phyloP scores from a whole-genome alignment of 2,113 vertebrate species.

The Stictonetta naevosa region DNA sequence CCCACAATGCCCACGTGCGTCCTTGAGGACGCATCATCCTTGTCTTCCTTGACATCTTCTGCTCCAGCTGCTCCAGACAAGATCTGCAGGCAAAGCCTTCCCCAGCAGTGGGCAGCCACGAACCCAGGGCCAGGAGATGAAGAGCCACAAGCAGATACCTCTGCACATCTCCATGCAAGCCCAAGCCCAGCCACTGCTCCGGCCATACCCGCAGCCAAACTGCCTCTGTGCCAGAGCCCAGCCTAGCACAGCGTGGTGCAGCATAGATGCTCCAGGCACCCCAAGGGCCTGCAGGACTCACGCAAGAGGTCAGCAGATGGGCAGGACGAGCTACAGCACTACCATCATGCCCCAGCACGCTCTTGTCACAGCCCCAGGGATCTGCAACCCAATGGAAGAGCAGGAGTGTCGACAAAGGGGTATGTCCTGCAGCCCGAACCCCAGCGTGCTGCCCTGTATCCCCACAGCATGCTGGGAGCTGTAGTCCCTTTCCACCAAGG shows the following conservation, averaged over 20 bases:
- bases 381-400: background rate
- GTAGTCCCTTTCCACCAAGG: background rate
- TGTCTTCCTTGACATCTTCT: too few relatives aligned
- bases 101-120: background rate
- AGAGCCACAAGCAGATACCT: rapidly evolving
- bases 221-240: rapidly evolving
- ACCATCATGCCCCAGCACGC: background rate
- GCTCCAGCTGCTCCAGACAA: background rate
- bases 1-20: background rate
- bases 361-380: background rate
- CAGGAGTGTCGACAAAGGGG: rapidly evolving
- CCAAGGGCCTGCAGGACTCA: background rate
- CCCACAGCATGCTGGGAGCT: background rate
- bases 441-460: background rate
- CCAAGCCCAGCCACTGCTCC: background rate
- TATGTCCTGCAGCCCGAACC: background rate
- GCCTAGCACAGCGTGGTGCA: background rate
- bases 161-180: background rate
- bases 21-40: background rate
- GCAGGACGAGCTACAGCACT: rapidly evolving
- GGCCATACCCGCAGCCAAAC: background rate
- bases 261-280: background rate
- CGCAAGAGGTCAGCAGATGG: background rate
- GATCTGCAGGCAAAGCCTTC: background rate
- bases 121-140: rapidly evolving